Percentiles rank a stretch among this genome's conserved stretches.
Evolutionary conservation across 2,888 invertebrate genomes (phyloP).

Genomic region (Sinohyriopsis cumingii): DNA sequence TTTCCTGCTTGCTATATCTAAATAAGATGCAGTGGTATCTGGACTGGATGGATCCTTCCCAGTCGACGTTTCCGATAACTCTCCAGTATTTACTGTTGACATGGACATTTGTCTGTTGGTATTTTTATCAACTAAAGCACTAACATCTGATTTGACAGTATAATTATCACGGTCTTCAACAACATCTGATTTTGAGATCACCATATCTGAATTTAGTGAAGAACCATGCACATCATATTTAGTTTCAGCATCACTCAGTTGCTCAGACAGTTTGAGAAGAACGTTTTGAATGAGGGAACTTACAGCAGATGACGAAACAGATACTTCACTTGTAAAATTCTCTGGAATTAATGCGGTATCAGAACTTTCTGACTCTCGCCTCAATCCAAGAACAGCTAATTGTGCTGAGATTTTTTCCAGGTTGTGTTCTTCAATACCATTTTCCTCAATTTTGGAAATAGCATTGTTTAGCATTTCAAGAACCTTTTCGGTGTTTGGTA

Average conservation of each 20-base stretch:
- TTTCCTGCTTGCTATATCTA: not conserved
- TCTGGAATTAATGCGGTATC: constrained; percentile 6
- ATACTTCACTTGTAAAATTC: constrained; percentile 9
- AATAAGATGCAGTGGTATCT: not conserved
- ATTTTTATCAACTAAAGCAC: constrained; percentile 12
- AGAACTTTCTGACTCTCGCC: constrained; percentile 4
- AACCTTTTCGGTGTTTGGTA: constrained; percentile 14
- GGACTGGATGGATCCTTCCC: not conserved
- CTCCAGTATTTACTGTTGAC: constrained; percentile 6
- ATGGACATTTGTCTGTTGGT: constrained; percentile 22
- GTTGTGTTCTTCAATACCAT: constrained; percentile 24
- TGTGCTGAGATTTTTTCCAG: constrained; percentile 26
- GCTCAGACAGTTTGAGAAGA: constrained; percentile 14
- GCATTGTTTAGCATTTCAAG: constrained; percentile 26
- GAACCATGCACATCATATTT: not conserved
- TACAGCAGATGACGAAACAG: constrained; percentile 21
- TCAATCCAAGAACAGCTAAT: constrained; percentile 32
- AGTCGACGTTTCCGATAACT: not conserved
- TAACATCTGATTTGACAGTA: no score
- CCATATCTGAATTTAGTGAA: no score
- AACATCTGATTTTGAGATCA: no score
- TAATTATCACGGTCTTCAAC: no score
- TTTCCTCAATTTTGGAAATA: constrained; percentile 20
- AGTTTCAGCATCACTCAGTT: constrained; percentile 7
- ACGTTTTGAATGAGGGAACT: constrained; percentile 23